Evolutionary conservation across 2,797 vertebrate genomes (phyloP).

Genomic region (Ispidina lecontei): DNA sequence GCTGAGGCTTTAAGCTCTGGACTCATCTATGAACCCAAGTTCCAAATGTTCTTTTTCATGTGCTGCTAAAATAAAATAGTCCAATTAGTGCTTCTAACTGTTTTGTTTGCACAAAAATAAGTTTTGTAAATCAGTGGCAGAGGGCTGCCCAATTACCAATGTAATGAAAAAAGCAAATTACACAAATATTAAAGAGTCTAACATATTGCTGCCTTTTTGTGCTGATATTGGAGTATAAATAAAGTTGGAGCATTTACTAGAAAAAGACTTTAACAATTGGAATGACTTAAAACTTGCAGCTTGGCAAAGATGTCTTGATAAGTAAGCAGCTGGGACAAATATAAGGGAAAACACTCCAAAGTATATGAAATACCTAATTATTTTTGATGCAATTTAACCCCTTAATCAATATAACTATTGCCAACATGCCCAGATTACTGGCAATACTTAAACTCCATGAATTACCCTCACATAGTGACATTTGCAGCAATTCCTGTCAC

Average conservation of each 20-base stretch:
- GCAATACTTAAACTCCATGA: background rate
- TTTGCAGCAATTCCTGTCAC: background rate
- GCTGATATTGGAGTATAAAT: constrained; percentile 24
- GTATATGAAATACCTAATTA: background rate
- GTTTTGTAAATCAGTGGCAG: constrained; percentile 39
- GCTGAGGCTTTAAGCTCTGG: background rate
- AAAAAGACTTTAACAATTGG: background rate
- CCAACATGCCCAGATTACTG: background rate
- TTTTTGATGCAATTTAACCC: background rate
- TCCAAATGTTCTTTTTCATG: background rate
- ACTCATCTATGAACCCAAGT: background rate
- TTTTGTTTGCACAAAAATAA: constrained; percentile 22
- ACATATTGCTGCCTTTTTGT: background rate
- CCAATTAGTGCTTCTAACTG: background rate
- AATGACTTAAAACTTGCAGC: background rate
- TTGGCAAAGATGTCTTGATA: background rate
- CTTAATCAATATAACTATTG: background rate
- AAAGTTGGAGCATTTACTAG: constrained; percentile 15
- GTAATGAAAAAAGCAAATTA: constrained; percentile 33
- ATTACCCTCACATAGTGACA: background rate
- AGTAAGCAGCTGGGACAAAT: background rate
- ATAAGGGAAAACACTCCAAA: background rate
- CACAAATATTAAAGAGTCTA: constrained; percentile 3
- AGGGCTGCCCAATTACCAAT: background rate
- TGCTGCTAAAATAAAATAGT: constrained; percentile 23